Conservation (phyloP, 2,797 vertebrate genomes). For the Clarias fuscus region DNA sequence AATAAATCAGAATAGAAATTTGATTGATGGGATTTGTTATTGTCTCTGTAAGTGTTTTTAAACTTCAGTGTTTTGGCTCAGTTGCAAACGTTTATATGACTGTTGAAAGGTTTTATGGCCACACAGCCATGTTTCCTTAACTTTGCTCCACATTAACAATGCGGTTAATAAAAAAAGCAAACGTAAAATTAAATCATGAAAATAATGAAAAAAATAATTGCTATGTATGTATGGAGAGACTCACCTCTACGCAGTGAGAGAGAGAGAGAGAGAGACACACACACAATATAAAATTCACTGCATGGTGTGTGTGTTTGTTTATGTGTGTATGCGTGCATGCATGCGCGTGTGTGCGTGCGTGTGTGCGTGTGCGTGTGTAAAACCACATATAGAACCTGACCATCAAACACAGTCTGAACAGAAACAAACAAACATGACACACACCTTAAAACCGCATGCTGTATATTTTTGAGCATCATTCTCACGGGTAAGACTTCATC, state of each 20-base stretch:
- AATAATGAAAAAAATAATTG: not conserved
- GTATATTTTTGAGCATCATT: not conserved
- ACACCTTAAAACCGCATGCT: not conserved
- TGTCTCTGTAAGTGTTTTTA: not conserved
- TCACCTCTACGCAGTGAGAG: no score
- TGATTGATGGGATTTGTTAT: not conserved
- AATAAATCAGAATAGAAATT: not conserved
- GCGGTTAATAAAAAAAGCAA: not conserved
- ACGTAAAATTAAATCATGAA: not conserved
- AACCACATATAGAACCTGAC: not conserved
- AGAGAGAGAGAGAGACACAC: not conserved
- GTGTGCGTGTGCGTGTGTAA: not conserved
- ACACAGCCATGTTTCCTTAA: not conserved
- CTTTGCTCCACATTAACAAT: not conserved
- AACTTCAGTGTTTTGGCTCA: not conserved
- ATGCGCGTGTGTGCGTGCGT: not conserved
- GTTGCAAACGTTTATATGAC: not conserved
- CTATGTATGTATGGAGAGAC: no score
- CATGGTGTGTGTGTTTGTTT: not conserved
- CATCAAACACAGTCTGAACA: not conserved
- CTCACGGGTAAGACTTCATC: slow-evolving; percentile 32
- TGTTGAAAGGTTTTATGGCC: not conserved
- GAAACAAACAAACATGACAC: slow-evolving; percentile 7
- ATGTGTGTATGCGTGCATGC: not conserved
- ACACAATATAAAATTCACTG: not conserved